Conservation (phyloP, 1,140 invertebrate species). For the Reticulitermes speratus region DNA sequence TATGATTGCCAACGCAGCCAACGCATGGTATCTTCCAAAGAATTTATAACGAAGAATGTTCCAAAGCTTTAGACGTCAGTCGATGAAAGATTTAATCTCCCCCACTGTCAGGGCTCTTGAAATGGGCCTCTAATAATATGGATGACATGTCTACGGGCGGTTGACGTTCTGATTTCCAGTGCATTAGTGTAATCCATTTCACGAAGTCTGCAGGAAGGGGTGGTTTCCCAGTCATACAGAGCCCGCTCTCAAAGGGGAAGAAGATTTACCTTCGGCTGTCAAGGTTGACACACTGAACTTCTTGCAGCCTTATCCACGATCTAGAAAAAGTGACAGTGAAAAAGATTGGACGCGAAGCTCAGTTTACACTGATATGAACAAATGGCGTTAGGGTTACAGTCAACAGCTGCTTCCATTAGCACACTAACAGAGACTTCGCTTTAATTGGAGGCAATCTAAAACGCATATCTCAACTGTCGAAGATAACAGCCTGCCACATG, state of each 20-base stretch:
- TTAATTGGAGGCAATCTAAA: too few relatives aligned
- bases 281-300: background rate
- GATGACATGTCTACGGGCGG: background rate
- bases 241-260: background rate
- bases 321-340: background rate
- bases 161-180: conserved; percentile 5
- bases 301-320: background rate
- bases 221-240: background rate
- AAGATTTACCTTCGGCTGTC: background rate
- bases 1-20: background rate
- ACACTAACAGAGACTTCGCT: too few relatives aligned
- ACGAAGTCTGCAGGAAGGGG: background rate
- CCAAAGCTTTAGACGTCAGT: background rate
- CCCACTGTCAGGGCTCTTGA: background rate
- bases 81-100: conserved; percentile 16
- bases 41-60: conserved; percentile 15
- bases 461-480: too few relatives aligned
- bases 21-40: background rate
- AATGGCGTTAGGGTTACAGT: too few relatives aligned
- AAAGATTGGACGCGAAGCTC: background rate
- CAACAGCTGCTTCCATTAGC: too few relatives aligned
- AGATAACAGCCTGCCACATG: too few relatives aligned
- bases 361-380: too few relatives aligned
- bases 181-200: conserved; percentile 16
- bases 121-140: background rate